A percentile compares a stretch with the other conserved stretches of the same genome.
Evolutionary conservation across 2,113 vertebrate genomes (phyloP).

Genomic region (Oryzias celebensis): DNA sequence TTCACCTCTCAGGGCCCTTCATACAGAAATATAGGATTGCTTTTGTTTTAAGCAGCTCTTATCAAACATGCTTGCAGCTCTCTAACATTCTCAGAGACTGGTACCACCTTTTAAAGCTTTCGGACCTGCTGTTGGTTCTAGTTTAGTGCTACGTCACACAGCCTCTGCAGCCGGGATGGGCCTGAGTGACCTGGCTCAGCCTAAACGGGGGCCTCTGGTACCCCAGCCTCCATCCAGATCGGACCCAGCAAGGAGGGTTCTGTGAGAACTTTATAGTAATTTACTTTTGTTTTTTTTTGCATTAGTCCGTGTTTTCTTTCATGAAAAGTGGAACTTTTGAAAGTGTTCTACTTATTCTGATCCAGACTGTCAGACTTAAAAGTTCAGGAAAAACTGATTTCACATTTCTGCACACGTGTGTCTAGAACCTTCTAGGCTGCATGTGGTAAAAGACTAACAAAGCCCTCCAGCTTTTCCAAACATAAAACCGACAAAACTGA

Average conservation of each 20-base stretch:
- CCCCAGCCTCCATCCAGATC: conserved; percentile 33
- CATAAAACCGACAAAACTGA: conserved; percentile 2
- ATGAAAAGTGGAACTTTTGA: no score
- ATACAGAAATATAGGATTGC: conserved; percentile 29
- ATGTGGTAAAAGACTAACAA: neutral
- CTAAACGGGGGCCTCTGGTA: conserved; percentile 40
- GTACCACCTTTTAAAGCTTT: conserved; percentile 70
- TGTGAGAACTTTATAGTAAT: neutral
- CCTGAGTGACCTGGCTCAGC: conserved; percentile 58
- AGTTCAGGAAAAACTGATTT: no score
- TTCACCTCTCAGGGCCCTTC: conserved; percentile 35
- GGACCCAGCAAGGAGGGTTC: neutral
- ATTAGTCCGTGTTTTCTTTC: no score
- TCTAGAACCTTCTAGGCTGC: conserved; percentile 23
- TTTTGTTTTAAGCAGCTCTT: conserved; percentile 34
- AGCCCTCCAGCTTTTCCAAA: neutral
- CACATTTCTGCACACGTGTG: conserved; percentile 1
- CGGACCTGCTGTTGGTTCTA: conserved; percentile 66
- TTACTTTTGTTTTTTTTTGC: no score
- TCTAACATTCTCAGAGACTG: conserved; percentile 43
- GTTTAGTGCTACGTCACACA: conserved; percentile 71
- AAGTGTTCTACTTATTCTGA: no score
- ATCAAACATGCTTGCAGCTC: conserved; percentile 38
- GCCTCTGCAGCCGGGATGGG: conserved; percentile 51
- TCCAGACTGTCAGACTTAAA: no score